Evolutionary conservation across 2,888 invertebrate genomes (phyloP).

Genomic region (Ptychoptera contaminata): DNA sequence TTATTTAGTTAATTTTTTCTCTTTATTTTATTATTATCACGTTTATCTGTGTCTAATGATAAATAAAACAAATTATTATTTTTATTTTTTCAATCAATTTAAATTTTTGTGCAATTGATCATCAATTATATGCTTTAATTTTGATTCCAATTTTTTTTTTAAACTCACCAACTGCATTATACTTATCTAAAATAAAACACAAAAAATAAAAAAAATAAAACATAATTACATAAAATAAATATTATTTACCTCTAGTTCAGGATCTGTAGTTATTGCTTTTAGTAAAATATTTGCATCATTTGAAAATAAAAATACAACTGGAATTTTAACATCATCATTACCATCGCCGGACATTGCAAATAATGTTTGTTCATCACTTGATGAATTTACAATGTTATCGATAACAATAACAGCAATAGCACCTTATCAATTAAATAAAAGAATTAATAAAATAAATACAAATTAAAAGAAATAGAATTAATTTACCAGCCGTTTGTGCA

Average conservation of each 20-base stretch:
- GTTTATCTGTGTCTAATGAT: too few species aligned
- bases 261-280: slow-evolving; percentile 38
- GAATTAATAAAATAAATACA: background rate
- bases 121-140: too few species aligned
- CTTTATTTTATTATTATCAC: too few species aligned
- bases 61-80: too few species aligned
- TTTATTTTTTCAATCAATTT: too few species aligned
- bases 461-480: background rate
- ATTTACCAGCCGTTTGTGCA: slow-evolving; percentile 50
- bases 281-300: slow-evolving; percentile 57
- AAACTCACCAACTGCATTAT: slow-evolving; percentile 31
- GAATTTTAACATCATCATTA: slow-evolving; percentile 68
- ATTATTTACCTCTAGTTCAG: slow-evolving; percentile 32
- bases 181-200: slow-evolving; percentile 10
- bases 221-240: background rate
- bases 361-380: slow-evolving; percentile 58
- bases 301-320: slow-evolving; percentile 78
- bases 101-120: too few species aligned
- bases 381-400: slow-evolving; percentile 64
- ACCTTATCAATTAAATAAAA: slow-evolving; percentile 21
- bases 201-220: background rate
- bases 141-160: slow-evolving; percentile 15
- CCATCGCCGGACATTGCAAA: slow-evolving; percentile 98
- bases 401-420: slow-evolving; percentile 73
- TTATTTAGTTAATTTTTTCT: too few species aligned